Evolutionary conservation across 2,888 invertebrate species (phyloP).

Genomic region (Drosophila lutescens): DNA sequence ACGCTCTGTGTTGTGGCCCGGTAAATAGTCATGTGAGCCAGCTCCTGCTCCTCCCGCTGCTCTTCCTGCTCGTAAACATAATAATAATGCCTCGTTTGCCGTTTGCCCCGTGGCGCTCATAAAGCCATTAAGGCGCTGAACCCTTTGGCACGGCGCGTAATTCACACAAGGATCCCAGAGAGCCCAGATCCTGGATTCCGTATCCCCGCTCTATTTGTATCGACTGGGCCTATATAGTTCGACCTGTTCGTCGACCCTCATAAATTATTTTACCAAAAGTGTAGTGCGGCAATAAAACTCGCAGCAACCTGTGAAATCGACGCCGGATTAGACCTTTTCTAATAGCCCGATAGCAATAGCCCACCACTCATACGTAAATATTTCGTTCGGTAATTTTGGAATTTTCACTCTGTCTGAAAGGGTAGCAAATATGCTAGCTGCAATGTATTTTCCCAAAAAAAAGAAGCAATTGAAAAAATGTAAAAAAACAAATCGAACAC

Average conservation of each 20-base stretch:
- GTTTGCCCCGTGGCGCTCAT: constrained; percentile 69
- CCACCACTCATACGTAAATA: constrained; percentile 41
- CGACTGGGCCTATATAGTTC: constrained; percentile 18
- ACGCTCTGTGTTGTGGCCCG: constrained; percentile 10
- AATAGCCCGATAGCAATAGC: constrained; percentile 16
- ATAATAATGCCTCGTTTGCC: constrained; percentile 66
- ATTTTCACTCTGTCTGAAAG: constrained; percentile 51
- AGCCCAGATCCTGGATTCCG: constrained; percentile 24
- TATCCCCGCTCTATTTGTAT: constrained; percentile 31
- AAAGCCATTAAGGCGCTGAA: constrained; percentile 72
- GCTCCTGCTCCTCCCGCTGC: constrained; percentile 7
- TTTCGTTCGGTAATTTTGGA: constrained; percentile 56
- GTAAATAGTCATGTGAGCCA: constrained; percentile 45
- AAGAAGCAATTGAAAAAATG: not conserved
- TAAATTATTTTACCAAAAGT: constrained; percentile 63
- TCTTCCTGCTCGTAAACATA: constrained; percentile 40
- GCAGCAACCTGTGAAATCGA: constrained; percentile 44
- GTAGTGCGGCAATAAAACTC: constrained; percentile 25
- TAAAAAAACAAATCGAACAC: constrained; percentile 10
- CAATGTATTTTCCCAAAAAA: constrained; percentile 3
- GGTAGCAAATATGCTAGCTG: constrained; percentile 44
- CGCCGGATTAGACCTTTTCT: constrained; percentile 36
- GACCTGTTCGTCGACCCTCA: constrained; percentile 56
- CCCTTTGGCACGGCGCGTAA: constrained; percentile 65
- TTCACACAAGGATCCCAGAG: constrained; percentile 52